Evolutionary conservation across 23 tunicate genomes (phyloP), one percentile per base, ranked within the genome.

Genomic region (Halocynthia aurantium): DNA sequence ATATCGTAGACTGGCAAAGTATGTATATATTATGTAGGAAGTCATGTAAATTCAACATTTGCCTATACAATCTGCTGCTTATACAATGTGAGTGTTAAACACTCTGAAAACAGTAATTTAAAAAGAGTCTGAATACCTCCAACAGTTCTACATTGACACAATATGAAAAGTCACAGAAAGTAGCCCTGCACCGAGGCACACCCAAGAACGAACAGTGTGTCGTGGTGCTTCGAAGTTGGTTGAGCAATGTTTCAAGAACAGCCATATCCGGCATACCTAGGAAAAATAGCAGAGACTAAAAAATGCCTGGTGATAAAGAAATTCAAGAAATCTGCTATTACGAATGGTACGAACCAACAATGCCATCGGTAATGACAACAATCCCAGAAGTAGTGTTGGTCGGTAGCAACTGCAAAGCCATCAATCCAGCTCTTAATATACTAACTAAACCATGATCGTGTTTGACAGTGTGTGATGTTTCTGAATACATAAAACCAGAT

Each of bases 291-390:
- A 58, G 64, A 15, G 2, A 58, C 4, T 58, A 4, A 15, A 58
- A 58, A 1, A 1, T 58, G 2, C 5, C 15, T 13, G 63, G 17
- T 58, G 17, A 58, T 13, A 4, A 58, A 58, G 17, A 58, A 13
- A 58, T 58, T n/a, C 4, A 15, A 58, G 17, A 13, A 58, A 60
- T n/a, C 64, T 15, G 64, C 64, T 15, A 15, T 15, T 60, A 18
- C 64, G 18, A 60, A 18, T 15, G 17, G 50, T n/a, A 67, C n/a
- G 20, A 17, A 74, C 93, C 92, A 18, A 86, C 40, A 8, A 92
- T 84, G 7, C 99, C 95, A 81, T 94, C 99, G 50, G 96, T 94
- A 18, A 94, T 53, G 60, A 94, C 87, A 7, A 88, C 80, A 67
- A 94, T 57, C 20, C 85, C 80, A 10, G 93, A 81, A 44, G 82